Base-by-base conservation (phyloP, 2,888 invertebrate genomes). In the Brenthis hecate region DNA sequence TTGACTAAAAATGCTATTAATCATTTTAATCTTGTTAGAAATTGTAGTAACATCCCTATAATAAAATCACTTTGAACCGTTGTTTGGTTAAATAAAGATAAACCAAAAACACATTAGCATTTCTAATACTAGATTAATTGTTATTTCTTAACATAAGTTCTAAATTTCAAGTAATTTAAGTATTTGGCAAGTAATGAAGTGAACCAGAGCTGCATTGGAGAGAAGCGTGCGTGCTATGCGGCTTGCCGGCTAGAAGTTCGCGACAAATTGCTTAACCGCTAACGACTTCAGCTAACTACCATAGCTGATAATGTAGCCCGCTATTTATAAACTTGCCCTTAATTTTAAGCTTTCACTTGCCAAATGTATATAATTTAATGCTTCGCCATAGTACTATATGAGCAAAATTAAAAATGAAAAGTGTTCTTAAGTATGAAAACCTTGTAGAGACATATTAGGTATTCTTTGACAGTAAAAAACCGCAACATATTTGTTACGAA, bases 261-360 rank as follows among this genome's bases (percentile, higher is more conserved):
- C 76, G 79, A 82, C 83, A 82, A 83, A 83, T 82, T 81, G 81
- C 80, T 75, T 73, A 71, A 76, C 81, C 82, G 77, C 81, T 83
- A 84, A 83, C 82, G 80, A 84, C 82, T 81, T 79, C 78, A 76
- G 73, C 77, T 79, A 78, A 79, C 78, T 77, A 73, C 76, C 73
- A 70, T 65, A 65, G 62, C 69, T 69, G 69, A 71, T 71, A 71
- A 71, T 71, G 66, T 71, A 72, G 70, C 73, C 58, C 61, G 72
- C 73, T 72, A 72, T 73, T 72, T 72, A 73, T 72, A 72, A 73
- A 72, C 72, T 72, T 72, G 69, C 57, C 72, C 72, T 57, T 65
- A 65, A 65, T 65, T 65, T 65, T 51, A 65, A 51, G 51, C 56
- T 55, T 55, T 60, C 53, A 60, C 55, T 23, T 60, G 43, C 48